Evolutionary conservation across 2,888 invertebrate genomes (phyloP).

Genomic region (Malthinus seriepunctatus): DNA sequence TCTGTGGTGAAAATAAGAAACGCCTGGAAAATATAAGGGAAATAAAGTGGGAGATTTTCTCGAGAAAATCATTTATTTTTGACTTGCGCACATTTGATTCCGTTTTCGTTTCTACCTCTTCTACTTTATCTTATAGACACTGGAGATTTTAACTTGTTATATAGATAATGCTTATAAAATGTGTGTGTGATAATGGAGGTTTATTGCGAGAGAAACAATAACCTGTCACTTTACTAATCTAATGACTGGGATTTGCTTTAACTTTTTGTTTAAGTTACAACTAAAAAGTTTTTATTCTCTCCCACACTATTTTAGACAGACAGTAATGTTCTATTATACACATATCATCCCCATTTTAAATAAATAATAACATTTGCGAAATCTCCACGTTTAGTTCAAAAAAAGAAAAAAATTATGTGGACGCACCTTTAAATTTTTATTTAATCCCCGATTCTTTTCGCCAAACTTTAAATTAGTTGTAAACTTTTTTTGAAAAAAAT

Average conservation of each 20-base stretch:
- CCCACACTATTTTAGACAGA: too few species aligned
- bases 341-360: too few species aligned
- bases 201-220: conserved; percentile 7
- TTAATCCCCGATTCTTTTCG: too few species aligned
- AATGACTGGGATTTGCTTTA: background rate
- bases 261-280: too few species aligned
- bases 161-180: conserved; percentile 19
- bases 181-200: conserved; percentile 11
- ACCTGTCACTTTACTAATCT: conserved; percentile 5
- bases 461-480: too few species aligned
- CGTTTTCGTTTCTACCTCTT: conserved; percentile 24
- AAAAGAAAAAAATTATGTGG: too few species aligned
- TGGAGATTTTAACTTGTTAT: conserved; percentile 16
- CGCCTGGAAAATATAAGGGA: conserved; percentile 48
- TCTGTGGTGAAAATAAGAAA: conserved; percentile 38
- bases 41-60: conserved; percentile 52
- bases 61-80: conserved; percentile 53
- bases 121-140: conserved; percentile 28
- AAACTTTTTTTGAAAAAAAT: too few species aligned
- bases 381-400: too few species aligned
- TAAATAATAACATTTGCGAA: too few species aligned
- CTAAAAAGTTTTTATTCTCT: too few species aligned
- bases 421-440: too few species aligned
- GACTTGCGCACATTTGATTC: conserved; percentile 48
- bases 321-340: too few species aligned